Percentiles rank a stretch among this genome's conserved stretches.
Evolutionary conservation across 92 coral and sea anemone genomes (phyloP).

Genomic region (Nematostella vectensis): DNA sequence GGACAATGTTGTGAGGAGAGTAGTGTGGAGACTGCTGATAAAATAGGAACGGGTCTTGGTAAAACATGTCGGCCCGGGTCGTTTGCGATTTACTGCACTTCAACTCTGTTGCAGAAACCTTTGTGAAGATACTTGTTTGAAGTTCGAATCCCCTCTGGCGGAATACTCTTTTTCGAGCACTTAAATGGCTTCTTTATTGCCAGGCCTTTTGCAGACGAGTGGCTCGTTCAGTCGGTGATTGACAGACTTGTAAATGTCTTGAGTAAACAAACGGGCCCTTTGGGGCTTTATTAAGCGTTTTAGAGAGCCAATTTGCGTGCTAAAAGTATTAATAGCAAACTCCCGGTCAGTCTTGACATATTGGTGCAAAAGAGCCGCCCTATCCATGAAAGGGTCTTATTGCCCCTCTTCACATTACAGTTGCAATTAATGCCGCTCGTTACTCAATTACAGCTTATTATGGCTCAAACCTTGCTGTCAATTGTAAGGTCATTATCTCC

Average conservation of each 20-base stretch:
- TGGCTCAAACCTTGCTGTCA: constrained; percentile 81
- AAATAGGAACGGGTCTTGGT: constrained; percentile 77
- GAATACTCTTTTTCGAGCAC: constrained; percentile 1
- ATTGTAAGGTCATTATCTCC: constrained; percentile 85
- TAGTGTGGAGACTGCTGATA: constrained; percentile 68
- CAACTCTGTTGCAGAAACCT: constrained; percentile 1
- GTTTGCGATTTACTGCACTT: not conserved
- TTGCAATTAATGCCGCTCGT: constrained; percentile 77
- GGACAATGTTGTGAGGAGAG: constrained; percentile 33
- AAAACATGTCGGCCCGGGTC: constrained; percentile 50
- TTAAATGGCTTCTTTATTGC: constrained; percentile 25
- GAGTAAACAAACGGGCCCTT: constrained; percentile 31
- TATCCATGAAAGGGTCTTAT: constrained; percentile 24
- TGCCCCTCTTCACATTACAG: constrained; percentile 42
- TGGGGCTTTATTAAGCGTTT: constrained; percentile 41
- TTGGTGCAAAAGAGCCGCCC: constrained; percentile 34
- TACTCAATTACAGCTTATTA: constrained; percentile 90
- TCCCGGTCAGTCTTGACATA: constrained; percentile 29
- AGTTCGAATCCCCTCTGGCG: not conserved
- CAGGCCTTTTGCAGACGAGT: constrained; percentile 18
- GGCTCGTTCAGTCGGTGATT: constrained; percentile 20
- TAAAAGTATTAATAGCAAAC: constrained; percentile 34
- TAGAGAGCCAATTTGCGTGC: constrained; percentile 22
- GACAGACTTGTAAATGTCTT: constrained; percentile 29
- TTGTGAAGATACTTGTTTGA: constrained; percentile 1